Evolutionary conservation across 2,888 invertebrate genomes (phyloP), one percentile per base, ranked within the genome.

Genomic region (Heteropelma amictum): DNA sequence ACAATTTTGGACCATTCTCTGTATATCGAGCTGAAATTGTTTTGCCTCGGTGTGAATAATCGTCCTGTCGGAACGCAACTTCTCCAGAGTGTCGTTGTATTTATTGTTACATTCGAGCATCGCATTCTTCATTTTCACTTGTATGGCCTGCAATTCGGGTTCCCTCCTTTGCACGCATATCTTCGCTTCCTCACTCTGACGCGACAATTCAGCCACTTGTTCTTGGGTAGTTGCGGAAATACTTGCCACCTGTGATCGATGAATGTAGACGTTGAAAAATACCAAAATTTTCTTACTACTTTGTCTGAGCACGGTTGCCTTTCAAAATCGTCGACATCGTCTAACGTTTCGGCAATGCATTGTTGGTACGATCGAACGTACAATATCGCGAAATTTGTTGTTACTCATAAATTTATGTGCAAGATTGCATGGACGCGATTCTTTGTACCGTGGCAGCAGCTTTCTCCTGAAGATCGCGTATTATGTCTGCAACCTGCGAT

Each of bases 21-120:
- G 77, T 12, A 76, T 77, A 21, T 80, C 79, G 14, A 60, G 72
- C 68, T 81, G 79, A 38, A 81, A 75, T 78, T 77, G 74, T 53
- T 63, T 70, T n/a, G 82, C 80, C 60, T 79, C 80, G 45, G 73
- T 49, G 73, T 82, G 79, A 56, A 82, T 75, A 35, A 70, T 71
- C 33, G 74, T 49, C 38, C 81, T 78, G 42, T 80, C 80, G 12
- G 69, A 63, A 63, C 74, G 69, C 61, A 82, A 54, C 65, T 78
- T 75, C 51, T 81, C 77, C 10, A 80, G 38, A 28, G 72, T 47
- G 1, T 35, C 53, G 33, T 70, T 77, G 63, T 80, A 77, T 69
- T 76, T 81, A 49, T 76, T 69, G 77, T 82, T 82, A 77, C 81
- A 82, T 49, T 79, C 78, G 26, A 78, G 65, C 45, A 83, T 77